Percentiles rank a stretch among this genome's conserved stretches.
Evolutionary conservation across 1,140 invertebrate species (phyloP).

Genomic region (Steinernema khuongi): DNA sequence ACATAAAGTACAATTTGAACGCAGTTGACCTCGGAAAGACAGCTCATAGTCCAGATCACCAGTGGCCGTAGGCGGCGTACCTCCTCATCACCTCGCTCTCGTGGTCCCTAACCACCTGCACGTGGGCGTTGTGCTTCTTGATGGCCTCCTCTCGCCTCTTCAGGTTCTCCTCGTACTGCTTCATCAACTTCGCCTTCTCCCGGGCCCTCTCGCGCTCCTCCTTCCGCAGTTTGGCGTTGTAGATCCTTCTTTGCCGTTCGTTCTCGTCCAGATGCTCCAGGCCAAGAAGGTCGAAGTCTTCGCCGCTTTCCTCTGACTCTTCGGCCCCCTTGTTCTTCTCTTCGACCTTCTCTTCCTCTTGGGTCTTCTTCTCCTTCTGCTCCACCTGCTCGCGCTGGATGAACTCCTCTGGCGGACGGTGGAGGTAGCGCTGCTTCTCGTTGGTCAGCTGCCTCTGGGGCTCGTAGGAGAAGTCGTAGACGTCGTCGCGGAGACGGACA

Average conservation of each 20-base stretch:
- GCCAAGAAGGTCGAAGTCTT: too few relatives aligned
- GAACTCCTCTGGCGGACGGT: background rate
- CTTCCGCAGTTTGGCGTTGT: background rate
- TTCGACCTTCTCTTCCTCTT: too few relatives aligned
- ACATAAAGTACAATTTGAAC: background rate
- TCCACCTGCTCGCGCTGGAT: too few relatives aligned
- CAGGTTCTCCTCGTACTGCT: background rate
- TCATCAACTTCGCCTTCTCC: background rate
- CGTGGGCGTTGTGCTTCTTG: background rate
- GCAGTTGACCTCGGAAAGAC: slow-evolving; percentile 11
- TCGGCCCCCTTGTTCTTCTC: too few relatives aligned
- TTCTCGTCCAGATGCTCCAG: background rate
- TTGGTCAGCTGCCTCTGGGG: background rate
- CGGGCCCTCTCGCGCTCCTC: background rate
- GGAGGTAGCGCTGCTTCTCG: background rate
- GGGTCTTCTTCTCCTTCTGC: too few relatives aligned
- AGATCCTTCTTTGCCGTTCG: background rate
- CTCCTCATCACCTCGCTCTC: background rate
- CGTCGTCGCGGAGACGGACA: background rate
- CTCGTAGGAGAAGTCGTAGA: slow-evolving; percentile 9
- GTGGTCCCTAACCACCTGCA: background rate
- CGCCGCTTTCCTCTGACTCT: too few relatives aligned
- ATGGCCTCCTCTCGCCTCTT: background rate
- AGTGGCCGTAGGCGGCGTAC: background rate
- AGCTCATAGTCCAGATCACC: background rate